Percentiles rank a stretch among this genome's conserved stretches.
These are phyloP conservation scores for Eclectus roratus DNA, from an alignment of 2,113 vertebrate species.

Conservation along the genomic window DNA sequence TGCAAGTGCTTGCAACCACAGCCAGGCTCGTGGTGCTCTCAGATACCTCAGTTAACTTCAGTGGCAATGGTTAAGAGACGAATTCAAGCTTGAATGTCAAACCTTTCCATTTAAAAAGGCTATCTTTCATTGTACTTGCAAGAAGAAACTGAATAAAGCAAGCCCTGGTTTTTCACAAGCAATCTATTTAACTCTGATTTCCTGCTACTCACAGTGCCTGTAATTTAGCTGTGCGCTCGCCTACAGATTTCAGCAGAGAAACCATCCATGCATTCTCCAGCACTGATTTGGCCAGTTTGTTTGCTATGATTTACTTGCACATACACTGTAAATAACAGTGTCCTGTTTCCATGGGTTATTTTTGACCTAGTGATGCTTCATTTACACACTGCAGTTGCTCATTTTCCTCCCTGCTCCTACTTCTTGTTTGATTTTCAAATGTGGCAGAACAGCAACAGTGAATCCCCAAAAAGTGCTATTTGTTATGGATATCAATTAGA, in stretches of 20 bases:
- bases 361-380: neutral
- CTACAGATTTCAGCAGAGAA: neutral
- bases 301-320: neutral
- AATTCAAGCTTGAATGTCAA: neutral
- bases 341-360: neutral
- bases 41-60: neutral
- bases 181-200: neutral
- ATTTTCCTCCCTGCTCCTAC: neutral
- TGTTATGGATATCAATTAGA: neutral
- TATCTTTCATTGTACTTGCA: neutral
- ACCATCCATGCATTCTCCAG: neutral
- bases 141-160: neutral
- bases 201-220: neutral
- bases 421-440: neutral
- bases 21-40: fast-evolving
- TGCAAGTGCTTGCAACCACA: neutral
- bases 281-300: neutral
- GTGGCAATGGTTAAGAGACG: neutral
- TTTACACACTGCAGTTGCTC: neutral
- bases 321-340: neutral
- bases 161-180: neutral
- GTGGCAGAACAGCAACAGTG: neutral
- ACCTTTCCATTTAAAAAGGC: neutral
- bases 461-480: neutral
- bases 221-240: fast-evolving